Evolutionary conservation across 2,797 vertebrate species (phyloP), one percentile per base, ranked within the genome.

Genomic region (Molossus alvarezi): DNA sequence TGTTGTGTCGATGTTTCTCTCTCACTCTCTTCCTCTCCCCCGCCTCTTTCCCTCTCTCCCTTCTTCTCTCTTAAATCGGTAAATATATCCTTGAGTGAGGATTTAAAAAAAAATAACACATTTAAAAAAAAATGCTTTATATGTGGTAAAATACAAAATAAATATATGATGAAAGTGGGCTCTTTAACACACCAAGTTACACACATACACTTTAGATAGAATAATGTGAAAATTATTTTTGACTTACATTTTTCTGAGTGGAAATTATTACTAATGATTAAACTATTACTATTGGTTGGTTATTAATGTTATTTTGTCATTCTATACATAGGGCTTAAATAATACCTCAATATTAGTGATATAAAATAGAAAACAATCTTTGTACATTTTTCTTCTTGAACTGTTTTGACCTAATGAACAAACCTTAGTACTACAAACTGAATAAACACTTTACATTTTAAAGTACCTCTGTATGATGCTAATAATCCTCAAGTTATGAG

Each of bases 151-250:
- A 29, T 72, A 85, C 21, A 91, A 91, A 94, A 85, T 94, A 92
- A 88, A 77, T 89, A 60, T 14, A 72, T 27, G 45, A 53, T 84
- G 67, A 81, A 81, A 80, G 9, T 27, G 3, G 15, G 33, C 15
- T 6, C 51, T 89, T 95, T 82, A 88, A 75, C 27, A 72, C 5
- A 48, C 33, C 73, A 80, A 72, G 62, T 90, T 80, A 83, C 33
- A 69, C 53, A 4, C 86, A 29, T 62, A 80, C 29, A 67, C 6
- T 20, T 84, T 84, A 67, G 21, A 17, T 90, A 91, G 21, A 53
- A 84, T 77, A 95, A 73, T 48, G 25, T 96, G 62, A 92, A 94
- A 95, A 79, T 89, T 90, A 81, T 76, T 80, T 80, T n/a, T 21
- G 41, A 71, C 11, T 88, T 88, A 1, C 1, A 29, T 75, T 91